Evolutionary conservation across 2,888 invertebrate species (phyloP).

Genomic region (Macrophya annulata): DNA sequence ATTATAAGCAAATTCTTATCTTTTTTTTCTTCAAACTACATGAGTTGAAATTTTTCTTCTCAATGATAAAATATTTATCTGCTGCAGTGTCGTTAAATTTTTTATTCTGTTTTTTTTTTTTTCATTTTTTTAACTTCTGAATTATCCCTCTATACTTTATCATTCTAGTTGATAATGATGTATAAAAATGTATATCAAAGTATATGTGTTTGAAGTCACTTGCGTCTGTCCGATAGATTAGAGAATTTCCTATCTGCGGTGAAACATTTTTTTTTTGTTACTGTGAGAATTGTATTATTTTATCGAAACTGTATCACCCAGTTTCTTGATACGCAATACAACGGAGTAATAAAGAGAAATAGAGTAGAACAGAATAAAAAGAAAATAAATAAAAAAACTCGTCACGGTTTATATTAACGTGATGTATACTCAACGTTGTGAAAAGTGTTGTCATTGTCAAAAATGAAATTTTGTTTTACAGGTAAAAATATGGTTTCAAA

Average conservation of each 20-base stretch:
- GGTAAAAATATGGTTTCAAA: conserved; percentile 90
- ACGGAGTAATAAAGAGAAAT: not conserved
- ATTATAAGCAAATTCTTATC: not conserved
- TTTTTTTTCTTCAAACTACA: not conserved
- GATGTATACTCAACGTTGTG: not conserved
- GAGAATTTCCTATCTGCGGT: not conserved
- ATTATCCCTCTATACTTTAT: not conserved
- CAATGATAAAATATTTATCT: not conserved
- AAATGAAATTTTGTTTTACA: conserved; percentile 60
- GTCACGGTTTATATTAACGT: not conserved
- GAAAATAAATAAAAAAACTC: not conserved
- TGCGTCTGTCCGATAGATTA: no score
- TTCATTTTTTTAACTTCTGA: not conserved
- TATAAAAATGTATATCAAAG: not conserved
- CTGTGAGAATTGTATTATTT: not conserved
- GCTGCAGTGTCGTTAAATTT: not conserved
- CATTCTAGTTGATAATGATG: not conserved
- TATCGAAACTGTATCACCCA: not conserved
- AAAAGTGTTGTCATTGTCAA: no score
- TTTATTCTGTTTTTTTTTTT: not conserved
- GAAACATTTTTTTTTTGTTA: not conserved
- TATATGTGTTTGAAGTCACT: not conserved
- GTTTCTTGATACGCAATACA: not conserved
- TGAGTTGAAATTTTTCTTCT: no score
- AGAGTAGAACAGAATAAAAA: not conserved